These are phyloP conservation scores for Cynopterus sphinx DNA, from an alignment of 2,797 vertebrate genomes.

Conservation along the genomic window DNA sequence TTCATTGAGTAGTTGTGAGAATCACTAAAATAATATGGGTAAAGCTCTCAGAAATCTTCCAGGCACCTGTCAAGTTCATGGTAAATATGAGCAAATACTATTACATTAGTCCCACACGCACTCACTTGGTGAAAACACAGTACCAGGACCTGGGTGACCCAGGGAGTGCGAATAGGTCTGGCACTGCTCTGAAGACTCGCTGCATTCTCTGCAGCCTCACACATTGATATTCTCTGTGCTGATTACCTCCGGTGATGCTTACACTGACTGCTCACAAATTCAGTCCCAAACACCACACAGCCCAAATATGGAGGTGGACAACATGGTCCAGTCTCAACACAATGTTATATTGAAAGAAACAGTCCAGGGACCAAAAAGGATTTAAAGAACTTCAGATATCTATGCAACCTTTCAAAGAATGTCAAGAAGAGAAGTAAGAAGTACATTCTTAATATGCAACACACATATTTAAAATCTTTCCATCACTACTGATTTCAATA, in stretches of 20 bases:
- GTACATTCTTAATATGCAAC: background rate
- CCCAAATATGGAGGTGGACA: background rate
- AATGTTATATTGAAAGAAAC: background rate
- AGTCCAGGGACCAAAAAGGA: background rate
- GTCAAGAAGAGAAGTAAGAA: background rate
- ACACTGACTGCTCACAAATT: background rate
- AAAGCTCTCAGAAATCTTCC: background rate
- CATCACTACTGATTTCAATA: background rate
- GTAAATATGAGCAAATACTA: background rate
- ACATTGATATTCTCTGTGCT: background rate
- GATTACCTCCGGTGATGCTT: background rate
- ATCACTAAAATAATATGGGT: background rate
- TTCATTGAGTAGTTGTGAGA: background rate
- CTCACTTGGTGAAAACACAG: background rate
- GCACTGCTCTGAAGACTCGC: background rate
- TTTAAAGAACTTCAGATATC: background rate
- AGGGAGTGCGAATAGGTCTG: background rate
- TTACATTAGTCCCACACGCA: background rate
- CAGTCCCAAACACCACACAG: background rate
- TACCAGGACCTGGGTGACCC: background rate
- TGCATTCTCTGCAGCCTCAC: background rate
- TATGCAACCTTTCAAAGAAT: background rate
- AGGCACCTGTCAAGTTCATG: background rate
- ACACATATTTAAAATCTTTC: slow-evolving; percentile 20
- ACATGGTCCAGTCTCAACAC: background rate